Percentiles rank a stretch among this genome's conserved stretches.
Conservation (phyloP, 2,797 vertebrate species). For the Microctenopoma stevenorrisi region DNA sequence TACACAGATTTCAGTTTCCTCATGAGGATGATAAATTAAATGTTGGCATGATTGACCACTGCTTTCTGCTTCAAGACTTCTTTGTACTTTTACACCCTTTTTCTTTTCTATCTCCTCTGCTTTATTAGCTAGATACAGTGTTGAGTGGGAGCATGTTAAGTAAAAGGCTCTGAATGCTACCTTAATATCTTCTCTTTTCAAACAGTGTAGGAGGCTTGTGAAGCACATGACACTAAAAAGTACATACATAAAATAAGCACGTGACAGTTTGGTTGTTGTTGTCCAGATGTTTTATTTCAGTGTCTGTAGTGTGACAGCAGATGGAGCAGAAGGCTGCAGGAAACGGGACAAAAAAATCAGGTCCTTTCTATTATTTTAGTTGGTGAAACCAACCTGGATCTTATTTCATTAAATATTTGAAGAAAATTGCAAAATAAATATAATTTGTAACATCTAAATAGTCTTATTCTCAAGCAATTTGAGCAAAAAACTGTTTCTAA, state of each 20-base stretch:
- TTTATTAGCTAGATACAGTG: too few species aligned
- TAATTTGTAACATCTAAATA: background rate
- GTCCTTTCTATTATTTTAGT: background rate
- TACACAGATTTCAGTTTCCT: too few species aligned
- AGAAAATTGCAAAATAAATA: background rate
- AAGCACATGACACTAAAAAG: background rate
- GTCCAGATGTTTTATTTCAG: slow-evolving; percentile 62
- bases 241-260: background rate
- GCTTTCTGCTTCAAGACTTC: too few species aligned
- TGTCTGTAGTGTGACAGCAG: slow-evolving; percentile 33
- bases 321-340: slow-evolving; percentile 32
- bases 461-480: too few species aligned
- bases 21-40: too few species aligned
- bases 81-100: too few species aligned
- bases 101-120: too few species aligned
- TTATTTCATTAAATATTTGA: background rate
- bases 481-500: too few species aligned
- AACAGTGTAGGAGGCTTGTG: background rate
- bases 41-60: too few species aligned
- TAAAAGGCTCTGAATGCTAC: too few species aligned
- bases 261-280: background rate
- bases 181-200: background rate
- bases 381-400: too few species aligned
- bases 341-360: background rate
- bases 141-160: too few species aligned